Percentiles rank a stretch among this genome's conserved stretches.
Evolutionary conservation across 2,797 vertebrate genomes (phyloP).

Genomic region (Melanotaenia pygmaea): DNA sequence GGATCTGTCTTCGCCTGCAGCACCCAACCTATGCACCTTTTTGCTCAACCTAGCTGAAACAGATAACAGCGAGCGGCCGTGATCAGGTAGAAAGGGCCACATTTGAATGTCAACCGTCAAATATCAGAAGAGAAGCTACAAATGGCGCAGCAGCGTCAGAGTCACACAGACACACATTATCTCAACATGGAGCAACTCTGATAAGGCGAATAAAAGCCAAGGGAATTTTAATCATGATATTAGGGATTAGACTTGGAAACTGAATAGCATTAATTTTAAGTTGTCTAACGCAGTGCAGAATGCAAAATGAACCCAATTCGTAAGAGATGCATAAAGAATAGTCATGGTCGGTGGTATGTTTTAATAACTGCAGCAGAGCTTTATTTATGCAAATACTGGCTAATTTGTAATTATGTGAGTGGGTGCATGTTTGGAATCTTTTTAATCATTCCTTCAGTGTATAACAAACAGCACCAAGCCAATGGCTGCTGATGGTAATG

Average conservation of each 20-base stretch:
- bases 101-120: constrained; percentile 83
- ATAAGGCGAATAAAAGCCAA: constrained; percentile 71
- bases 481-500: constrained; percentile 47
- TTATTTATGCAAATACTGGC: constrained; percentile 76
- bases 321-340: constrained; percentile 66
- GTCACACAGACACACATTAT: constrained; percentile 66
- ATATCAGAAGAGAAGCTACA: constrained; percentile 75
- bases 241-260: constrained; percentile 63
- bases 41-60: constrained; percentile 66
- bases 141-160: constrained; percentile 68
- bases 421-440: constrained; percentile 60
- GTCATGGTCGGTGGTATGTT: constrained; percentile 63
- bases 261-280: constrained; percentile 72
- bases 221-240: constrained; percentile 78
- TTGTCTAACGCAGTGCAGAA: constrained; percentile 57
- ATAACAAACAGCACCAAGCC: constrained; percentile 45
- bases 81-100: constrained; percentile 61
- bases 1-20: constrained; percentile 66
- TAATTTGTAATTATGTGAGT: constrained; percentile 73
- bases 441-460: constrained; percentile 55
- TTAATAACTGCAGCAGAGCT: constrained; percentile 67
- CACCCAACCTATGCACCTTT: constrained; percentile 69
- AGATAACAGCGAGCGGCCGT: constrained; percentile 66
- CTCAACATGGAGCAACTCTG: constrained; percentile 65
- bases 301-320: constrained; percentile 67